Evolutionary conservation across 1,140 invertebrate genomes (phyloP).

Genomic region (Oreohelix idahoensis): DNA sequence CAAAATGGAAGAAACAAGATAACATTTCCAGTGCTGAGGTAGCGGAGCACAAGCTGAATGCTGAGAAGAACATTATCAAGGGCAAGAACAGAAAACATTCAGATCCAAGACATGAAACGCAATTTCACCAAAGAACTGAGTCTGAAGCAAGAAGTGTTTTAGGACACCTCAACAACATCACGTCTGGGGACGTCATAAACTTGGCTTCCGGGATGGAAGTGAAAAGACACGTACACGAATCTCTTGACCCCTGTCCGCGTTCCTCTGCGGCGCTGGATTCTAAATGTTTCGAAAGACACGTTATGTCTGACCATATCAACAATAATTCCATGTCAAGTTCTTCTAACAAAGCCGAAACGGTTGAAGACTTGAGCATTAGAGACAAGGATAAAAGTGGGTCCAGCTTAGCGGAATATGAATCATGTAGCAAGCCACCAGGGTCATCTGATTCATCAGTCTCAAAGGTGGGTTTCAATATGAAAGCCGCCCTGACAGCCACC

Average conservation of each 20-base stretch:
- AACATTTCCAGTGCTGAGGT: conserved; percentile 91
- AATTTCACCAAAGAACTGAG: background rate
- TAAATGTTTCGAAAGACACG: background rate
- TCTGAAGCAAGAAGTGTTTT: conserved; percentile 3
- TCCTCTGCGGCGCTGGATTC: background rate
- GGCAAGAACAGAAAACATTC: conserved; percentile 44
- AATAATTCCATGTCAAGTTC: background rate
- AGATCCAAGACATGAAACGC: background rate
- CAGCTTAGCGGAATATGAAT: background rate
- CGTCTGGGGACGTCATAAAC: background rate
- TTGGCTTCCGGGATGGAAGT: background rate
- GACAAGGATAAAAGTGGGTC: background rate
- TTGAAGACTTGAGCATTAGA: conserved; percentile 13
- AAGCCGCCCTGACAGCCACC: background rate
- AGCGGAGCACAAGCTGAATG: conserved; percentile 77
- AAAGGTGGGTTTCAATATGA: background rate
- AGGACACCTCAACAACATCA: conserved; percentile 13
- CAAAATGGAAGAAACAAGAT: conserved; percentile 97
- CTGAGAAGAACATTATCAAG: conserved; percentile 57
- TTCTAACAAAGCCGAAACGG: background rate
- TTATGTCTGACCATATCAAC: background rate
- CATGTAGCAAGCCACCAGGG: background rate
- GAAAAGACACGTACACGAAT: background rate
- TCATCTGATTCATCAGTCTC: background rate
- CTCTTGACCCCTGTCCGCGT: background rate